Conservation (phyloP, 30 jellyfish, hydroid and myxozoan genomes). For the Haliclystus octoradiatus region DNA sequence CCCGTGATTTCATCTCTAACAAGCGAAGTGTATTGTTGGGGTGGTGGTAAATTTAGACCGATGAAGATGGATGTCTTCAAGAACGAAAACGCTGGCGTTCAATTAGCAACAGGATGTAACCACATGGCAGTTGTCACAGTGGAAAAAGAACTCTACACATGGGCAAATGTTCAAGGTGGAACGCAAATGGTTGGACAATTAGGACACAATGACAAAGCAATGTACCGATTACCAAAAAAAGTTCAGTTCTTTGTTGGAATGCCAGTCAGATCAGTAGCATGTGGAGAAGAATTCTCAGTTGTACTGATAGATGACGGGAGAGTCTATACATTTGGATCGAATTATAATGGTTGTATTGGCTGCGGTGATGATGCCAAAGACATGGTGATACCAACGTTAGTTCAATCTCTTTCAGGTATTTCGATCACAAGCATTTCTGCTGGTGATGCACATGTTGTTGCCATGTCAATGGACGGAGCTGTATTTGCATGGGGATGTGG, state of each 20-base stretch:
- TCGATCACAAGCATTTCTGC: conserved; percentile 46
- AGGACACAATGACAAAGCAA: conserved; percentile 79
- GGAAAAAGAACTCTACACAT: conserved; percentile 83
- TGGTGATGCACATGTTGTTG: conserved; percentile 90
- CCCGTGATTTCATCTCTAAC: conserved; percentile 85
- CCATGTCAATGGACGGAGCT: conserved; percentile 53
- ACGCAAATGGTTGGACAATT: conserved; percentile 55
- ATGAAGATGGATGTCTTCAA: conserved; percentile 63
- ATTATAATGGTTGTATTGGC: conserved; percentile 72
- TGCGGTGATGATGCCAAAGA: conserved; percentile 47
- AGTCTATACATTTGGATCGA: conserved; percentile 72
- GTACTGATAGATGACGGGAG: conserved; percentile 45
- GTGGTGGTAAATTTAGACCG: conserved; percentile 86
- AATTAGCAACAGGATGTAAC: conserved; percentile 76
- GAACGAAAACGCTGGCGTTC: conserved; percentile 66
- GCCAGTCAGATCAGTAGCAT: conserved; percentile 66
- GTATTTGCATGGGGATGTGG: conserved; percentile 95
- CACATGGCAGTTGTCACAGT: conserved; percentile 89
- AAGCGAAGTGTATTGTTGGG: conserved; percentile 95
- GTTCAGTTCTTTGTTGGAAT: conserved; percentile 70
- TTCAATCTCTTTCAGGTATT: conserved; percentile 27
- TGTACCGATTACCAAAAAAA: conserved; percentile 70
- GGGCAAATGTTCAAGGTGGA: conserved; percentile 99
- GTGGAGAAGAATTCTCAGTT: conserved; percentile 87
- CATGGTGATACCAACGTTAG: conserved; percentile 53